phyloP scores from a whole-genome alignment of 2,113 vertebrate species.

The Dicaeum eximium region DNA sequence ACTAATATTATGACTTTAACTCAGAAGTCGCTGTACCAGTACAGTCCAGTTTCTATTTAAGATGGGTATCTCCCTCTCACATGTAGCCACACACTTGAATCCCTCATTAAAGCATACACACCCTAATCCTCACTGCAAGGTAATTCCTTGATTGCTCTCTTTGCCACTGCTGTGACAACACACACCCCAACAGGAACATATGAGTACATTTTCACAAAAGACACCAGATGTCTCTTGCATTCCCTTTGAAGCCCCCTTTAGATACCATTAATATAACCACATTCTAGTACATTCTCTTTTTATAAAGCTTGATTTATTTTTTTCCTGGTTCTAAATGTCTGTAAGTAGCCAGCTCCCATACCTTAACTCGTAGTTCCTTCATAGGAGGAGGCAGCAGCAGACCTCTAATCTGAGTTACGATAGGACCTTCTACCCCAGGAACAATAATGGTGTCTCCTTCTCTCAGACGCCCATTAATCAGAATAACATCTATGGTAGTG shows the following conservation, averaged over 20 bases:
- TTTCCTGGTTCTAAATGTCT: background rate
- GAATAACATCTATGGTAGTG: constrained; percentile 96
- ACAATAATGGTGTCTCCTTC: constrained; percentile 97
- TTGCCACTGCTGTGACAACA: background rate
- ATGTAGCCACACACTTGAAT: background rate
- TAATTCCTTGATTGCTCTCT: background rate
- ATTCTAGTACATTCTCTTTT: background rate
- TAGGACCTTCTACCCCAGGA: constrained; percentile 95
- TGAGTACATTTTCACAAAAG: background rate
- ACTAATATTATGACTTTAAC: background rate
- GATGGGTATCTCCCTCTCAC: background rate
- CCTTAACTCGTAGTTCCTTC: constrained; percentile 96
- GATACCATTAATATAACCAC: background rate
- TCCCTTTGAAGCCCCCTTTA: background rate
- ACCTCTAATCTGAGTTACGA: constrained; percentile 95
- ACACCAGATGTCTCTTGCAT: no score
- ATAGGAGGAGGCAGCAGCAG: constrained; percentile 93
- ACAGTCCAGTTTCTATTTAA: background rate
- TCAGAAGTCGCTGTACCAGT: background rate
- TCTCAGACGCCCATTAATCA: constrained; percentile 89
- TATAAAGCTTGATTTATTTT: background rate
- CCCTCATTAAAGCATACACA: background rate
- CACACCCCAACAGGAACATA: rapidly evolving
- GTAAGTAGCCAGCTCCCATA: constrained; percentile 13
- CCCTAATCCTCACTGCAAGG: background rate